Evolutionary conservation across 1,140 invertebrate genomes (phyloP).

Genomic region (Cotesia glomerata): DNA sequence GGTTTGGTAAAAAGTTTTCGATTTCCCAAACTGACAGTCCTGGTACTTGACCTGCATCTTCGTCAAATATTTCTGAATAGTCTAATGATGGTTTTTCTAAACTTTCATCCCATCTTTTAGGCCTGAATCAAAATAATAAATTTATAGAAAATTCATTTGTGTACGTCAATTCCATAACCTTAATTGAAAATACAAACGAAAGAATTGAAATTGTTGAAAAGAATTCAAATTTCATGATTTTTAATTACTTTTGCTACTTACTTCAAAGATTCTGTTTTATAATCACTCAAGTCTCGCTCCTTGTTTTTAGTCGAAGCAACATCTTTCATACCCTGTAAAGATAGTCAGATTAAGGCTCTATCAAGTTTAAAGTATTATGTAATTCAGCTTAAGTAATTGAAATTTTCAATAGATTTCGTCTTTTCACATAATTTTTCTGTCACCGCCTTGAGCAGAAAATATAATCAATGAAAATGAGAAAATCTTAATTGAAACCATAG

Average conservation of each 20-base stretch:
- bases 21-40: constrained; percentile 96
- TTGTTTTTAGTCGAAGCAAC: constrained; percentile 89
- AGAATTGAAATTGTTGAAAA: not conserved
- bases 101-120: constrained; percentile 91
- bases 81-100: constrained; percentile 95
- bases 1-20: constrained; percentile 97
- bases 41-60: constrained; percentile 91
- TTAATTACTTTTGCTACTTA: constrained; percentile 46
- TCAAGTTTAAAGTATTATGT: too few relatives aligned
- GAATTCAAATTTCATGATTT: not conserved
- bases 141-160: not conserved
- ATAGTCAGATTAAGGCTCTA: too few relatives aligned
- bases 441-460: too few relatives aligned
- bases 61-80: constrained; percentile 99
- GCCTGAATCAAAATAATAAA: constrained; percentile 63
- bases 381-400: too few relatives aligned
- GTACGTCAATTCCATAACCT: not conserved
- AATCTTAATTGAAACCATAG: too few relatives aligned
- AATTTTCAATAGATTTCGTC: too few relatives aligned
- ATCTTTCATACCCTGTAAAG: constrained; percentile 89
- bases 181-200: not conserved
- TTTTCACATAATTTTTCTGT: too few relatives aligned
- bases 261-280: constrained; percentile 74
- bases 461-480: too few relatives aligned
- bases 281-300: constrained; percentile 67